Evolutionary conservation across 2,113 vertebrate genomes (phyloP), one percentile per base, ranked within the genome.

Genomic region (Aegotheles bennettii): DNA sequence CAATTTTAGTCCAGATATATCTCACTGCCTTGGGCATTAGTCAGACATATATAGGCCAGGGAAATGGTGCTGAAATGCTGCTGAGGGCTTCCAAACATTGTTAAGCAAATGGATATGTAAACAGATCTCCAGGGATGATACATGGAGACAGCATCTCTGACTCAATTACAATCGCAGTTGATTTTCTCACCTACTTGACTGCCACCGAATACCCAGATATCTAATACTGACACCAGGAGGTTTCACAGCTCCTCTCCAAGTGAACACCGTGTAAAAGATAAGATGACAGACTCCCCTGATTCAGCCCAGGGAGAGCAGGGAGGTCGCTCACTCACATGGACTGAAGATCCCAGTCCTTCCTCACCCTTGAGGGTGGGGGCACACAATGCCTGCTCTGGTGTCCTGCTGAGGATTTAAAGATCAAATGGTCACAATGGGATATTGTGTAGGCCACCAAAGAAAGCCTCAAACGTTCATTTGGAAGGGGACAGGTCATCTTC

Each of bases 71-170:
- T 19, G 36, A 92, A 92, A 94, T 28, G 83, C 35, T 47, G 50
- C 69, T 67, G 45, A 94, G 24, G 60, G 80, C 76, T 93, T 93
- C 83, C 74, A 89, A 84, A 81, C 15, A 60, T 19, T 84, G 73
- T 87, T 92, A 90, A 90, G 83, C n/a, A 90, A 96, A 95, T 56
- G 45, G 77, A 53, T 79, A 73, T 3, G 33, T 84, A 95, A 93
- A 95, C 65, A 89, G 35, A 71, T 59, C 82, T 92, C 83, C 17
- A 33, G 63, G 68, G 82, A 92, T 56, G 64, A 96, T 61, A 89
- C 54, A 90, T 2, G 16, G 76, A 95, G 69, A 90, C 51, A 75
- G 56, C 56, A 75, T 53, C 69, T 92, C 94, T 93, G 76, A 90
- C 76, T 80, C 76, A 82, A 36, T 71, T 53, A 75, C 25, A 74